Evolutionary conservation across 2,888 invertebrate species (phyloP).

Genomic region (Caenorhabditis sp.): DNA sequence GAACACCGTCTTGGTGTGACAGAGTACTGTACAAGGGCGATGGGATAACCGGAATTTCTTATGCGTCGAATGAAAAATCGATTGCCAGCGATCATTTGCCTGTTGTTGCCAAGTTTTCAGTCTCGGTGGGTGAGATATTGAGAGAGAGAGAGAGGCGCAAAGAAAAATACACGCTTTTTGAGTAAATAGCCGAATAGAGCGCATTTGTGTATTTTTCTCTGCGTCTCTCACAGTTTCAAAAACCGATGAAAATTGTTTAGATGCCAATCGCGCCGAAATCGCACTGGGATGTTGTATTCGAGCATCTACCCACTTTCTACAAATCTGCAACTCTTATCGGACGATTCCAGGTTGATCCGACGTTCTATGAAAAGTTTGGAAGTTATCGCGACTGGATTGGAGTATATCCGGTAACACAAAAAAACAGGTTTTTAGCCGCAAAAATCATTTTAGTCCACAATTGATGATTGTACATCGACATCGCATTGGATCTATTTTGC

Average conservation of each 20-base stretch:
- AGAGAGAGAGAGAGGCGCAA: too few relatives aligned
- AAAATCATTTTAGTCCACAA: slow-evolving; percentile 29
- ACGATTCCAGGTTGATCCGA: slow-evolving; percentile 42
- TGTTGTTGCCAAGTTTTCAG: slow-evolving; percentile 47
- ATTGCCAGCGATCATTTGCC: slow-evolving; percentile 61
- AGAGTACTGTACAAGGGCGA: slow-evolving; percentile 86
- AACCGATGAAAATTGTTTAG: slow-evolving; percentile 10
- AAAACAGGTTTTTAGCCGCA: too few relatives aligned
- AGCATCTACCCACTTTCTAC: slow-evolving; percentile 53
- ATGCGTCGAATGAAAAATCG: slow-evolving; percentile 43
- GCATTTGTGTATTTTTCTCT: too few relatives aligned
- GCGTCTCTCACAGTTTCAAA: too few relatives aligned
- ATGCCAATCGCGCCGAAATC: slow-evolving; percentile 24
- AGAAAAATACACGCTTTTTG: too few relatives aligned
- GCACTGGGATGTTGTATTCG: slow-evolving; percentile 46
- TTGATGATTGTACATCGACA: slow-evolving; percentile 46
- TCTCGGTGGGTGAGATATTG: slow-evolving; percentile 13
- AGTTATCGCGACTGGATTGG: slow-evolving; percentile 65
- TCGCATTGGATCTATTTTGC: slow-evolving; percentile 44
- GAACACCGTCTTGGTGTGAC: slow-evolving; percentile 97
- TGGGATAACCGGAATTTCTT: slow-evolving; percentile 22
- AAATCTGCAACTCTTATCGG: slow-evolving; percentile 51
- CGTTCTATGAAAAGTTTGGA: slow-evolving; percentile 54
- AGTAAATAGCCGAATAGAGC: too few relatives aligned
- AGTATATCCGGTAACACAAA: slow-evolving; percentile 41